Conservation (phyloP, 1,140 invertebrate species). For the Solenopsis invicta region DNA sequence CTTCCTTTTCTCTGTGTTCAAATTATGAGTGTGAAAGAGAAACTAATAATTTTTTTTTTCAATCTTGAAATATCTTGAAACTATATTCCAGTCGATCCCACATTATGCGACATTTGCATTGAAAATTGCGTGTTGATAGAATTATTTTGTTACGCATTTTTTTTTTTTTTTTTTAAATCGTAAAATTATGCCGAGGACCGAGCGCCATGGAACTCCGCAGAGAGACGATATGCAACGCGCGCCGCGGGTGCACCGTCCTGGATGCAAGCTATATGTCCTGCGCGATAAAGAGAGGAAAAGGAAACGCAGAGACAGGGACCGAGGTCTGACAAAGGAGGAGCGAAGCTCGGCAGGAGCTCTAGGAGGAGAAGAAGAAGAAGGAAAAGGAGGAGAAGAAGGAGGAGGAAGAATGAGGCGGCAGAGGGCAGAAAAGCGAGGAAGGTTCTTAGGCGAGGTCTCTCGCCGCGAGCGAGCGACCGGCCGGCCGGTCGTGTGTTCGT, state of each 20-base stretch:
- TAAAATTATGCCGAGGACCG: constrained; percentile 58
- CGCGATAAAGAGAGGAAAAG: constrained; percentile 74
- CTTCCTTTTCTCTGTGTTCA: background rate
- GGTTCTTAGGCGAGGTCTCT: constrained; percentile 68
- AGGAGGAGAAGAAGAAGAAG: constrained; percentile 24
- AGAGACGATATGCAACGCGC: constrained; percentile 22
- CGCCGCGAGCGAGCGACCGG: constrained; percentile 46
- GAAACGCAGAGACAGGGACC: constrained; percentile 70
- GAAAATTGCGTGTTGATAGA: background rate
- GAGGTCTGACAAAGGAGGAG: constrained; percentile 77
- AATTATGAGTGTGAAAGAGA: background rate
- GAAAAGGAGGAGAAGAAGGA: constrained; percentile 22
- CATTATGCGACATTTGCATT: background rate
- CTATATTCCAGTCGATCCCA: too few species aligned
- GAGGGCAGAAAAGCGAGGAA: constrained; percentile 69
- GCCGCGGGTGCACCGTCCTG: constrained; percentile 48
- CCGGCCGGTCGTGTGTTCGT: constrained; percentile 67
- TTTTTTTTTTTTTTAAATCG: constrained; percentile 3
- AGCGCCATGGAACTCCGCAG: background rate
- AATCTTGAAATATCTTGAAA: background rate
- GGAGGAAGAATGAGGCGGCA: constrained; percentile 35
- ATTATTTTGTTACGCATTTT: constrained; percentile 2
- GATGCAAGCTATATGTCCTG: constrained; percentile 46
- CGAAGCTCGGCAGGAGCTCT: background rate
- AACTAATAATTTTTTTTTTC: background rate